Evolutionary conservation across 1,140 invertebrate genomes (phyloP), one percentile per base, ranked within the genome.

Genomic region (Agraylea sexmaculata): DNA sequence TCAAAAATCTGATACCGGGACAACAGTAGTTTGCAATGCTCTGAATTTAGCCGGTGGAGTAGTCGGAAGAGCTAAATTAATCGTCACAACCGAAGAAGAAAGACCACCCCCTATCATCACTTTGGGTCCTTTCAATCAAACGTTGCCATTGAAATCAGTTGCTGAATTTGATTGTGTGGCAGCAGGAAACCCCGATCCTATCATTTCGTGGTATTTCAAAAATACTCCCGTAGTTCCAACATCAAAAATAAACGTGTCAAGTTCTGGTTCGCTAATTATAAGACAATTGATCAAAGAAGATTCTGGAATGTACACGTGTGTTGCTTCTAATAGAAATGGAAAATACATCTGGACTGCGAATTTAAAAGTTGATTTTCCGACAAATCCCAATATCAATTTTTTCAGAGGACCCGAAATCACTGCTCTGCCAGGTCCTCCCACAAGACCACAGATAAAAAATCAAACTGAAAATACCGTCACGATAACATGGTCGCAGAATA

Each of bases 71-170:
- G 83, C 82, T 22, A 71, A 75, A 54, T 60, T 90, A 40, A 77
- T 78, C 28, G 74, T 89, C 27, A 80, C 76, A 47, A 81, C 80
- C 49, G 75, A 77, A 60, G 79, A 83, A 58, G 77, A 81, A 58
- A 65, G 73, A 39, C 84, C 85, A 37, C 90, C 90, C 18, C 90
- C 90, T 34, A 78, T 92, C 41, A 93, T 95, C 54, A 75, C 78
- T 46, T 68, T 80, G 37, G 88, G 87, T 4, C 88, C 89, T 18
- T 78, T 83, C 46, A 93, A 94, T 66, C 90, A 94, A 73, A 95
- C 90, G 4, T 68, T 81, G 53, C 80, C 80, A 35, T 66, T 81
- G 40, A 74, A 80, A 59, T 78, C 77, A 36, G 66, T 81, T 39
- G 87, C 84, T 10, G 72, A 78, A 48, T 67, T 92, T 40, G 76